Percentiles rank a stretch among this genome's conserved stretches.
Evolutionary conservation across 1,140 invertebrate species (phyloP).

Genomic region (Aphis gossypii): DNA sequence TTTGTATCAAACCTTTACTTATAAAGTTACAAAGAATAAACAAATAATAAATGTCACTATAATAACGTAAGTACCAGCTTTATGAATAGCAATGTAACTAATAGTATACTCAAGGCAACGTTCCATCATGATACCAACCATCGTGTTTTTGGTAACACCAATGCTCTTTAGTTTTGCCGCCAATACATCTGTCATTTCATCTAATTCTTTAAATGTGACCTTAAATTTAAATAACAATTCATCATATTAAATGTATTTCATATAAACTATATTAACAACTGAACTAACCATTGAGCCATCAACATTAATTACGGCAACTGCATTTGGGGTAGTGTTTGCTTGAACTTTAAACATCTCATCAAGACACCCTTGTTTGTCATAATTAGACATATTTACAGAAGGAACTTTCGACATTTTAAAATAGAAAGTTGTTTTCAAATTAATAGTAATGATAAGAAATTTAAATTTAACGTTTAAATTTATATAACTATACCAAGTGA

Average conservation of each 20-base stretch:
- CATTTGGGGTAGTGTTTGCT: slow-evolving; percentile 60
- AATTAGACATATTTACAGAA: slow-evolving; percentile 60
- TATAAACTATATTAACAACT: background rate
- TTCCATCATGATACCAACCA: slow-evolving; percentile 66
- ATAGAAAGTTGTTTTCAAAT: background rate
- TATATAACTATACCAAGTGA: background rate
- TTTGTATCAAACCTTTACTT: background rate
- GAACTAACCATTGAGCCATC: slow-evolving; percentile 56
- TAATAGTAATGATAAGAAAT: background rate
- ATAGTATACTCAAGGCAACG: slow-evolving; percentile 64
- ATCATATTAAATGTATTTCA: background rate
- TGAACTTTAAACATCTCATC: slow-evolving; percentile 61
- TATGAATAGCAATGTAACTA: slow-evolving; percentile 67
- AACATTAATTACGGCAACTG: slow-evolving; percentile 60
- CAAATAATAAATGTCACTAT: background rate
- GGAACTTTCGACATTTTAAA: slow-evolving; percentile 45
- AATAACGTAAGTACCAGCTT: slow-evolving; percentile 63
- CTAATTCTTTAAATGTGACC: slow-evolving; percentile 60
- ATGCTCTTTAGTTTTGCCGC: slow-evolving; percentile 58
- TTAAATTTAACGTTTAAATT: background rate
- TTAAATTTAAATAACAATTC: slow-evolving; percentile 36
- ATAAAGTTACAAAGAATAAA: background rate
- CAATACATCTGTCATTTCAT: slow-evolving; percentile 60
- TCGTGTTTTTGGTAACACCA: slow-evolving; percentile 59
- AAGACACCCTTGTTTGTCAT: slow-evolving; percentile 61